These are phyloP conservation scores for Physocephala rufipes DNA, from an alignment of 2,888 invertebrate species.

Conservation along the genomic window DNA sequence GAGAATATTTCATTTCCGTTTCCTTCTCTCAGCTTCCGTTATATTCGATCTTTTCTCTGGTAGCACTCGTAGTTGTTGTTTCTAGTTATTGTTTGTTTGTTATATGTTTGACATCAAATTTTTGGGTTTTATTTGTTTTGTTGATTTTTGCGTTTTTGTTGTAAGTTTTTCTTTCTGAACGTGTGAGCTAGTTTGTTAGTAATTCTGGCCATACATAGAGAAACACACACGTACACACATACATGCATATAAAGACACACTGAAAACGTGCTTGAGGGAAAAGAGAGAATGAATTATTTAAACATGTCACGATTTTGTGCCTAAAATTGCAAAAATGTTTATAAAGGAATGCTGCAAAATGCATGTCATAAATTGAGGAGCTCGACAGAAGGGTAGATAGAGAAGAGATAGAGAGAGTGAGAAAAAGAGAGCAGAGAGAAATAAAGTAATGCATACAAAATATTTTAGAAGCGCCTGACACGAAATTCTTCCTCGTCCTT, in stretches of 20 bases:
- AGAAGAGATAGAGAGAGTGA: no score
- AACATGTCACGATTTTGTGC: constrained; percentile 29
- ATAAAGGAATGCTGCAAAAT: not conserved
- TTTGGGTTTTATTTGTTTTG: not conserved
- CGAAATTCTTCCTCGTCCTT: not conserved
- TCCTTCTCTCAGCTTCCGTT: constrained; percentile 12
- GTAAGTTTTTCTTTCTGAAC: not conserved
- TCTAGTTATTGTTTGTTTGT: not conserved
- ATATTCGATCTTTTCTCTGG: no score
- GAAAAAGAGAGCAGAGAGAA: no score
- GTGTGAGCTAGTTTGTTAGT: not conserved
- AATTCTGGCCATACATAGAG: no score
- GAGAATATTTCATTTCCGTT: constrained; percentile 29
- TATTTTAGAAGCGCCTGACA: no score
- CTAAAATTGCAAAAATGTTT: constrained; percentile 29
- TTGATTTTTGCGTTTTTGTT: not conserved
- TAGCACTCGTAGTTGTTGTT: no score
- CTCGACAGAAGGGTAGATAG: no score
- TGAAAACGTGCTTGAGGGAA: no score
- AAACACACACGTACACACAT: not conserved
- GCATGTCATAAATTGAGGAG: no score
- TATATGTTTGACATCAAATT: constrained; percentile 18
- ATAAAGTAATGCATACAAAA: no score
- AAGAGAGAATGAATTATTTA: constrained; percentile 25
- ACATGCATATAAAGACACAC: not conserved